A percentile compares a stretch with the other conserved stretches of the same genome.
These are phyloP conservation scores for Nothocercus julius DNA, from an alignment of 2,113 vertebrate genomes.

Conservation along the genomic window DNA sequence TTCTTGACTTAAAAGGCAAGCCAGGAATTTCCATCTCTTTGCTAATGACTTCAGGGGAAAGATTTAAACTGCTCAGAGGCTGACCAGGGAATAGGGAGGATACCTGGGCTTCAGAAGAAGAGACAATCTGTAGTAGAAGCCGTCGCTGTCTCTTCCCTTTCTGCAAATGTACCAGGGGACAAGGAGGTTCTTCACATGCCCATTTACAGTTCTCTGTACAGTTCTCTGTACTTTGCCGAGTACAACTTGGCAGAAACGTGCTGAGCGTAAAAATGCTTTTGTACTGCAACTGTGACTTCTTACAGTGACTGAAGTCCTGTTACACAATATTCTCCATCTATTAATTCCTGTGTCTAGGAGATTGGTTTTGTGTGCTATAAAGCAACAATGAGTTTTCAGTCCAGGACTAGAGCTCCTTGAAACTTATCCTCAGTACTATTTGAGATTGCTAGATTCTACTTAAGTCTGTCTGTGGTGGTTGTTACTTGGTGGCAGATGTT, in stretches of 20 bases:
- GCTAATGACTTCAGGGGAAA: not conserved
- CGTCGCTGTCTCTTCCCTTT: not conserved
- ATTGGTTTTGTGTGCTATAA: not conserved
- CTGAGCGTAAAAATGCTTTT: not conserved
- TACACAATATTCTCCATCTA: not conserved
- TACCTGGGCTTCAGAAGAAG: not conserved
- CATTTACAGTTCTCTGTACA: not conserved
- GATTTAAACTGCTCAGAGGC: not conserved
- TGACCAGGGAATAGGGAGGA: too few species aligned
- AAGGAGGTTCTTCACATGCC: not conserved
- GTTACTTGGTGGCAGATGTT: not conserved
- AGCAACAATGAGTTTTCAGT: not conserved
- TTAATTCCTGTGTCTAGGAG: not conserved
- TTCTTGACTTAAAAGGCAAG: not conserved
- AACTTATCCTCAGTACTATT: not conserved
- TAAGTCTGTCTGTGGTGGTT: not conserved
- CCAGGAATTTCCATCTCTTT: not conserved
- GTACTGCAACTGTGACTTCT: not conserved
- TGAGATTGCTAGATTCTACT: not conserved
- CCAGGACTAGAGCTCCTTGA: not conserved
- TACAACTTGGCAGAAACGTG: not conserved
- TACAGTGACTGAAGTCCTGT: not conserved
- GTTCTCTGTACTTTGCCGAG: too few species aligned
- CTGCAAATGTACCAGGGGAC: not conserved
- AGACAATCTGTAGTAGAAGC: not conserved